Evolutionary conservation across 2,113 vertebrate genomes (phyloP), one percentile per base, ranked within the genome.

Genomic region (Siniperca knerii): DNA sequence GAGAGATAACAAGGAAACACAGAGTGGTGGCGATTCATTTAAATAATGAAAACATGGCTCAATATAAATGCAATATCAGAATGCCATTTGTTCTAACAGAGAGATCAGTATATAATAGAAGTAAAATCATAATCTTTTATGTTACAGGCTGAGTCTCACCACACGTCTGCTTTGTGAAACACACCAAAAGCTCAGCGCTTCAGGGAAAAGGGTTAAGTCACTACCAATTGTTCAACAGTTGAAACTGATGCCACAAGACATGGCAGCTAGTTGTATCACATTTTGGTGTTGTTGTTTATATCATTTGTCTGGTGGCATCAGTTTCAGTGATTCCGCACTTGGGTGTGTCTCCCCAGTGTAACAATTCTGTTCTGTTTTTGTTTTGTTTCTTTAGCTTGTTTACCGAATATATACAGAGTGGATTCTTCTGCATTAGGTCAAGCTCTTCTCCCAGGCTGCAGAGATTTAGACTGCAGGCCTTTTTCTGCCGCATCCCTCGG

Each of bases 211-310:
- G 76, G 60, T 77, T 40, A 76, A 75, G 88, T 82, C 85, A 61
- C 67, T 33, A 65, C 18, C 20, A 20, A 42, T 88, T 89, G 67
- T 72, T 85, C 55, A 62, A n/a, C 33, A 77, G 16, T 42, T 87
- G 77, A 78, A 88, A 74, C 46, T 88, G 64, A 87, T 84, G 62
- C 62, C 50, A 60, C 1, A 20, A 75, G 82, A 79, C 83, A 37
- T 29, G 40, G 83, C n/a, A 76, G 87, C 73, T 55, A 78, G 77
- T 81, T 87, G 84, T 79, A 77, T 85, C 73, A 75, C 60, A 81
- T 64, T 70, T 68, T 75, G 61, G 58, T 50, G 65, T 18, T 81
- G 73, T 79, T 84, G 67, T 89, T 83, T 46, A 71, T 80, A 40
- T 90, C 55, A 25, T 68, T 29, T 87, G 79, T 85, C 87, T 61